Evolutionary conservation across 2,113 vertebrate genomes (phyloP).

Genomic region (Hippolais icterina): DNA sequence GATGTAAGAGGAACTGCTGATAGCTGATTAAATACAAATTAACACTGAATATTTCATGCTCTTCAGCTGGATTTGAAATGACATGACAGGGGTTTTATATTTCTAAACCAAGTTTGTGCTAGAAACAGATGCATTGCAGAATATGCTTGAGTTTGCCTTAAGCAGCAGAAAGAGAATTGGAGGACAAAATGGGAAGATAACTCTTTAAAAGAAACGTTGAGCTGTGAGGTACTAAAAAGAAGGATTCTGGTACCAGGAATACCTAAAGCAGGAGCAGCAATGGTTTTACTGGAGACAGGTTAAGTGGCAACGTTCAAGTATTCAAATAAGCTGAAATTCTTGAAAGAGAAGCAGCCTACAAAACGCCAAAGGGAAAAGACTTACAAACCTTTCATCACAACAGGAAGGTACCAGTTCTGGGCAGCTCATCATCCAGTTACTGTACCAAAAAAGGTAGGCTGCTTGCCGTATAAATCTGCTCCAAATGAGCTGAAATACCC

Average conservation of each 20-base stretch:
- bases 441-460: neutral
- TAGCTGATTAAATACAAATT: constrained; percentile 21
- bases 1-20: neutral
- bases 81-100: neutral
- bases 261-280: neutral
- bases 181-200: neutral
- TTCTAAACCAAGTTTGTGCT: neutral
- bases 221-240: neutral
- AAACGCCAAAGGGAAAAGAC: neutral
- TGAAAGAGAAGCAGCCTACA: neutral
- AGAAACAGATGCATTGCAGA: neutral
- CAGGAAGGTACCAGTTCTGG: neutral
- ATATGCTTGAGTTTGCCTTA: neutral
- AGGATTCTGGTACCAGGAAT: neutral
- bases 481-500: neutral
- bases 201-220: neutral
- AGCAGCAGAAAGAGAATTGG: neutral
- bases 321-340: neutral
- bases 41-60: neutral
- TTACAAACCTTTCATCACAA: neutral
- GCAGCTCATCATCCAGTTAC: neutral
- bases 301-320: neutral
- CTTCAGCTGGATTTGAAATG: neutral
- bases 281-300: neutral
- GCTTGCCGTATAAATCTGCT: neutral